Evolutionary conservation across 2,113 vertebrate genomes (phyloP).

Genomic region (Lichenostomus cassidix): DNA sequence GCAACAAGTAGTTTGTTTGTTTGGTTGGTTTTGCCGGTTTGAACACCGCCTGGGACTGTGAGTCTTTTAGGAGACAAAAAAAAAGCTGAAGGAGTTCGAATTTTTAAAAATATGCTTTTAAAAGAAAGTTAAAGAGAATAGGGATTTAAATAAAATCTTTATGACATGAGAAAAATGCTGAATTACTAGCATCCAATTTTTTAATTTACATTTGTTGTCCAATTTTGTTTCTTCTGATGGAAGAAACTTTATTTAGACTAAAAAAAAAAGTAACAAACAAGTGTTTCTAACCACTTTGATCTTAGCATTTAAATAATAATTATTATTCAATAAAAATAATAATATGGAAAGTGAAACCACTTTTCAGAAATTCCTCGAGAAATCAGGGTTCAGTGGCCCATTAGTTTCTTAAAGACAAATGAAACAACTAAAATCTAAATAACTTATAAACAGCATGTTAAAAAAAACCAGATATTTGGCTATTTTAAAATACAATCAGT

Average conservation of each 20-base stretch:
- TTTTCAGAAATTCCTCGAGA: not conserved
- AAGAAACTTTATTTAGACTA: not conserved
- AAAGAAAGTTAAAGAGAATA: not conserved
- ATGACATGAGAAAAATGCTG: not conserved
- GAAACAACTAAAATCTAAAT: slow-evolving; percentile 8
- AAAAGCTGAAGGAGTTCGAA: not conserved
- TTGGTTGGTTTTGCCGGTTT: not conserved
- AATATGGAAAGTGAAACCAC: not conserved
- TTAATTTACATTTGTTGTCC: not conserved
- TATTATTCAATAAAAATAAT: not conserved
- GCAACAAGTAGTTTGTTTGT: slow-evolving; percentile 50
- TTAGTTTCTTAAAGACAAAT: not conserved
- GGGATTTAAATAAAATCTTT: not conserved
- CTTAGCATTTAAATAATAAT: not conserved
- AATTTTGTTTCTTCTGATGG: not conserved
- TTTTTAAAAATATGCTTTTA: not conserved
- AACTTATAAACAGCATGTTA: not conserved
- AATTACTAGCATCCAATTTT: not conserved
- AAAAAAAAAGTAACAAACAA: not conserved
- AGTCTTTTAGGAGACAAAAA: not conserved
- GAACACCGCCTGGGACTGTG: not conserved
- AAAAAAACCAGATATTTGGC: not conserved
- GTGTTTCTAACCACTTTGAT: not conserved
- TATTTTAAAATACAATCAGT: slow-evolving; percentile 1
- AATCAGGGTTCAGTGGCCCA: not conserved